These are phyloP conservation scores for Planococcus citri DNA, from an alignment of 1,140 invertebrate genomes.

Conservation along the genomic window DNA sequence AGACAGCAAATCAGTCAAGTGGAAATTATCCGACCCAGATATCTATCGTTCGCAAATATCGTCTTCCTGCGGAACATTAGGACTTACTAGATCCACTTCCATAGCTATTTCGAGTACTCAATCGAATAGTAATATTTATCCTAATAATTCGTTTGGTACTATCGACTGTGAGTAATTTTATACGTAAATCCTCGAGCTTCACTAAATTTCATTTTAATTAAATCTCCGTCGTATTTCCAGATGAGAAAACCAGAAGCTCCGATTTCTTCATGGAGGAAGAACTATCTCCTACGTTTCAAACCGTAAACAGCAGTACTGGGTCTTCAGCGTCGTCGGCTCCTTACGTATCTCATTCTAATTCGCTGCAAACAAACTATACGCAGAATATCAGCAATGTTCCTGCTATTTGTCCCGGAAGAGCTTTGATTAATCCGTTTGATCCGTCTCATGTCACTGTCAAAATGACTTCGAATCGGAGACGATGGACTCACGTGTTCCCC, in stretches of 20 bases:
- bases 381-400: slow-evolving; percentile 32
- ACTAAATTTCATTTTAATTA: no score
- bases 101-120: not conserved
- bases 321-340: not conserved
- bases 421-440: slow-evolving; percentile 92
- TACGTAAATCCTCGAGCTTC: no score
- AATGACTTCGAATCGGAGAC: slow-evolving; percentile 83
- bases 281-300: not conserved
- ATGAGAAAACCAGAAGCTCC: not conserved
- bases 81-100: not conserved
- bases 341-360: not conserved
- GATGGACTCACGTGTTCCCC: slow-evolving; percentile 98
- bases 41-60: slow-evolving; percentile 11
- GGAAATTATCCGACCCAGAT: slow-evolving; percentile 6
- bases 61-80: not conserved
- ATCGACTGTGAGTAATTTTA: not conserved
- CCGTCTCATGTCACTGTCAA: slow-evolving; percentile 94
- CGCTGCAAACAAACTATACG: not conserved
- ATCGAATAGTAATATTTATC: not conserved
- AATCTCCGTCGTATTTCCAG: not conserved
- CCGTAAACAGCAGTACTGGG: not conserved
- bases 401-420: slow-evolving; percentile 39
- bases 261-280: slow-evolving; percentile 9
- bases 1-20: not conserved
- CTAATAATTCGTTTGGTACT: not conserved